Evolutionary conservation across 2,888 invertebrate species (phyloP).

Genomic region (Tachina grossa): DNA sequence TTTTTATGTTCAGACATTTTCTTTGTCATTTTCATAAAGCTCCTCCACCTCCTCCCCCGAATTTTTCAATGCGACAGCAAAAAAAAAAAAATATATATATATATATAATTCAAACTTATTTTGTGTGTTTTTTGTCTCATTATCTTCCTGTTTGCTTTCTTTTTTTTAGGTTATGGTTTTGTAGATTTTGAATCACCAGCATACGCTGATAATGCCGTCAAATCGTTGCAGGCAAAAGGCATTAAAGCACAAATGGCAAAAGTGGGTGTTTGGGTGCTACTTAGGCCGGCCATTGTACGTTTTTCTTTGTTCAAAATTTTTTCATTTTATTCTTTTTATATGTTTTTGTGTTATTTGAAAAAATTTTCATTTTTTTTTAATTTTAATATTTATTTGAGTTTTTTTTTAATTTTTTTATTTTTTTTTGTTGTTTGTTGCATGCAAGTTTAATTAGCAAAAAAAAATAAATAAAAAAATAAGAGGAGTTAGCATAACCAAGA

Average conservation of each 20-base stretch:
- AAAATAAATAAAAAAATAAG: conserved; percentile 7
- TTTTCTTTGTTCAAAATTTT: conserved; percentile 83
- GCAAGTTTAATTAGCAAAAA: conserved; percentile 65
- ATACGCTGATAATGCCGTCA: conserved; percentile 98
- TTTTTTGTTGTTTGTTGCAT: conserved; percentile 66
- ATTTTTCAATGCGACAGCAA: conserved; percentile 22
- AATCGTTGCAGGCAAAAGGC: conserved; percentile 97
- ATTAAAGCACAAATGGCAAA: conserved; percentile 99
- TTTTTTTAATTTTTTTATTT: conserved; percentile 28
- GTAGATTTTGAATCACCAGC: conserved; percentile 99
- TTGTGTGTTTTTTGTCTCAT: conserved; percentile 47
- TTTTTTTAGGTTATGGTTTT: conserved; percentile 95
- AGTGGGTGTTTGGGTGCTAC: conserved; percentile 98
- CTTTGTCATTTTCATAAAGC: conserved; percentile 11
- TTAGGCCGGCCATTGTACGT: conserved; percentile 98
- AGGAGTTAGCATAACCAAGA: conserved; percentile 1
- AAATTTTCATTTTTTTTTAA: conserved; percentile 52
- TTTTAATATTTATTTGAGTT: conserved; percentile 51
- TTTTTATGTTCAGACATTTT: conserved; percentile 25
- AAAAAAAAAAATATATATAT: neutral
- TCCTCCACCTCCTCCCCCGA: neutral
- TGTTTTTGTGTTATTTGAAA: conserved; percentile 32
- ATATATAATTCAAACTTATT: conserved; percentile 15
- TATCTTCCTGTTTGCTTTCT: conserved; percentile 45
- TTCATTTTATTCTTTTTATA: conserved; percentile 33